Conservation (phyloP, 1,140 invertebrate species). For the Drosophila auraria region DNA sequence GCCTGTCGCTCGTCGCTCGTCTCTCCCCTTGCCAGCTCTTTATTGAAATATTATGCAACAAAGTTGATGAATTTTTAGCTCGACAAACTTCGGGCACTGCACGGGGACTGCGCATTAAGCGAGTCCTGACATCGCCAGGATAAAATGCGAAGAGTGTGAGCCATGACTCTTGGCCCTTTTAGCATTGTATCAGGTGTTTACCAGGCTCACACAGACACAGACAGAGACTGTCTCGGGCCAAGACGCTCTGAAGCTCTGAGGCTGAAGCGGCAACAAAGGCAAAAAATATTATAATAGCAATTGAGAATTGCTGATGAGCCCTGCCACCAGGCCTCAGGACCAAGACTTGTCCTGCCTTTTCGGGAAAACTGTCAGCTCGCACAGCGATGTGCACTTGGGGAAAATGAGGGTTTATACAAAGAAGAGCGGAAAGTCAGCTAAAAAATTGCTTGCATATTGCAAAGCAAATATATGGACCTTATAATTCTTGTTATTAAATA, state of each 20-base stretch:
- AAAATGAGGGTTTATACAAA: neutral
- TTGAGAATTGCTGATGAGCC: constrained; percentile 84
- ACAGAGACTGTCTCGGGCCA: constrained; percentile 15
- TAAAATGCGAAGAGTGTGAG: constrained; percentile 15
- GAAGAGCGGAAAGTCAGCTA: neutral
- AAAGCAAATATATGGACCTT: too few relatives aligned
- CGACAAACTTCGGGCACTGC: constrained; percentile 62
- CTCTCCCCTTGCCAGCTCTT: constrained; percentile 36
- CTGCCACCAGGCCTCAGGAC: constrained; percentile 46
- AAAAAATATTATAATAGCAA: constrained; percentile 84
- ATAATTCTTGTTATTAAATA: too few relatives aligned
- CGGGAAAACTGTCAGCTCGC: constrained; percentile 59
- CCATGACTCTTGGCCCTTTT: constrained; percentile 42
- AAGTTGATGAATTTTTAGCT: constrained; percentile 83
- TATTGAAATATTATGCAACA: constrained; percentile 85
- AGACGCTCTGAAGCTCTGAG: constrained; percentile 7
- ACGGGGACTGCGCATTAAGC: constrained; percentile 76
- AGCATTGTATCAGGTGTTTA: constrained; percentile 81
- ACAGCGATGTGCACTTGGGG: constrained; percentile 26
- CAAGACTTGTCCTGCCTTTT: constrained; percentile 28
- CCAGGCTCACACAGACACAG: constrained; percentile 34
- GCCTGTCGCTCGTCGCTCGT: neutral
- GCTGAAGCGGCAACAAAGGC: constrained; percentile 36
- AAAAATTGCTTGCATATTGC: too few relatives aligned
- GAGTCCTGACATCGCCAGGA: constrained; percentile 43